phyloP scores from a whole-genome alignment of 2,888 invertebrate species.

The Stenolophus ochropezus region DNA sequence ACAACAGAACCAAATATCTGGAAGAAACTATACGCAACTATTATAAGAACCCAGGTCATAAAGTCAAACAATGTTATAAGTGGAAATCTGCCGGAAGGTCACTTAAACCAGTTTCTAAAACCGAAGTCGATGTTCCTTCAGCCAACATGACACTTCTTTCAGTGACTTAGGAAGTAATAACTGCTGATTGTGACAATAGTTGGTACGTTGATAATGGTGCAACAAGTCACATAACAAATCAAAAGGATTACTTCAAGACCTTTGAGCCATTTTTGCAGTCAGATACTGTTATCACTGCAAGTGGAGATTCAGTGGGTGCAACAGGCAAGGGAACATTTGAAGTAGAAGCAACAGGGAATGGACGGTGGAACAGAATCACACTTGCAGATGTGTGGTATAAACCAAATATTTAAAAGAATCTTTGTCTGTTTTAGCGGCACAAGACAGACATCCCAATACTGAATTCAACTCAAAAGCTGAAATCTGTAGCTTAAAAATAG shows the following conservation, averaged over 20 bases:
- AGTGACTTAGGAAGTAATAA: not conserved
- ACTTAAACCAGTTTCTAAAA: not conserved
- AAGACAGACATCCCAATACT: not conserved
- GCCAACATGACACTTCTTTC: too few species aligned
- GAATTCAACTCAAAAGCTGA: not conserved
- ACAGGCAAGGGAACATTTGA: not conserved
- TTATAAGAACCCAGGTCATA: too few species aligned
- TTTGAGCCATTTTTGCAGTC: too few species aligned
- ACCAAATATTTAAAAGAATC: not conserved
- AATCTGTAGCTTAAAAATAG: not conserved
- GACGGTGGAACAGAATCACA: not conserved
- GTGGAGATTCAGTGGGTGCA: too few species aligned
- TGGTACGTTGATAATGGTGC: not conserved
- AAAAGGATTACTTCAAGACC: too few species aligned
- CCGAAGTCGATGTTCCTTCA: not conserved
- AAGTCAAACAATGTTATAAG: too few species aligned
- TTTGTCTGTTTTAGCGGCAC: not conserved
- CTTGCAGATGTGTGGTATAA: not conserved
- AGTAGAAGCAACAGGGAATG: not conserved
- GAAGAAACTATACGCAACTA: too few species aligned
- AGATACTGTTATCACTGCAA: too few species aligned
- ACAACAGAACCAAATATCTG: too few species aligned
- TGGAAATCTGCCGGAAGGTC: too few species aligned
- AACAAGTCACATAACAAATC: too few species aligned
- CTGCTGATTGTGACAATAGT: not conserved